Evolutionary conservation across 2,888 invertebrate genomes (phyloP), one percentile per base, ranked within the genome.

Genomic region (Acanthacorydalis orientalis): DNA sequence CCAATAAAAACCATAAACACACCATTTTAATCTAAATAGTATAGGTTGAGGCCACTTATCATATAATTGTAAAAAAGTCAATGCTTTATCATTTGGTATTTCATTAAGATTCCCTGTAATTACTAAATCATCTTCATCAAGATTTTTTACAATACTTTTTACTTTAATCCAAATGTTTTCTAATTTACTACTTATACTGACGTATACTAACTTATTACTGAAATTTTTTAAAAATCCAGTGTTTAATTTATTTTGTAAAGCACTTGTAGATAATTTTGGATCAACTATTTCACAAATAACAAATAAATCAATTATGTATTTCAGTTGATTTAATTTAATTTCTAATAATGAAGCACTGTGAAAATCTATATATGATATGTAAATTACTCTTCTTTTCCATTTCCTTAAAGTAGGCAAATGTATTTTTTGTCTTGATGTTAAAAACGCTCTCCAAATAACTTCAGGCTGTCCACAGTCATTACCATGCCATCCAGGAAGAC

Each of bases 1-100:
- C 79, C 79, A 81, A 57, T 73, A 80, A 58, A 78, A 81, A 11
- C 80, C 80, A 57, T 73, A 81, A 1, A 79, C 75, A 4, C 74
- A 75, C 73, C 78, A 78, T 52, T 76, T 68, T 37, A 78, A 59
- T 40, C 78, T 68, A 54, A 81, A 76, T 37, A 66, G 66, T 16
- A 77, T 65, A 1, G 76, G 75, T 56, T 76, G 72, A 1, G 75
- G 74, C 69, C 73, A 77, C 43, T 75, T 73, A 52, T 79, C 72
- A 60, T 81, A 80, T 48, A 75, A 68, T 62, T 80, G 80, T 35
- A 82, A 66, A 64, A 77, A 81, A 57, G 74, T 68, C 23, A 82
- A 57, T n/a, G 79, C 74, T 49, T 73, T 65, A 31, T 69, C 66
- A 50, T 76, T 75, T 12, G 78, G 72, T 49, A 82, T 69, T 53